Conservation (phyloP, 2,113 vertebrate species). For the Cavia porcellus region DNA sequence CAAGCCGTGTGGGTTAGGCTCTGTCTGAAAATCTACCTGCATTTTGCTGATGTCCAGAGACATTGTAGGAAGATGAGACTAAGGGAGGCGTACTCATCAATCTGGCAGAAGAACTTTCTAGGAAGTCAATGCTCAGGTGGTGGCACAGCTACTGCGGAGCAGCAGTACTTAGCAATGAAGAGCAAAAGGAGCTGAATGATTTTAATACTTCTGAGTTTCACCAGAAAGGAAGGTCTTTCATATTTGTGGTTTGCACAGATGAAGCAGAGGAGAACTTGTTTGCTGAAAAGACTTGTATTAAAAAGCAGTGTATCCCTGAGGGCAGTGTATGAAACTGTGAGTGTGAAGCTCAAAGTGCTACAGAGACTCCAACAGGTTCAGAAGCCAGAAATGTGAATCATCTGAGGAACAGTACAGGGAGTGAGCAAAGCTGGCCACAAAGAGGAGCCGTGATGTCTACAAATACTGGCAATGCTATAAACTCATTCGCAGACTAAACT, state of each 20-base stretch:
- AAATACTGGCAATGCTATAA: background rate
- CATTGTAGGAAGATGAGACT: background rate
- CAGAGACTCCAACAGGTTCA: background rate
- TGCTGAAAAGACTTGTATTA: background rate
- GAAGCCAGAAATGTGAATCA: background rate
- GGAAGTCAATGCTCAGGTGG: background rate
- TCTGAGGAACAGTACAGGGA: background rate
- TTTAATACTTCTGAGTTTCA: background rate
- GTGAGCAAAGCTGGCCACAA: background rate
- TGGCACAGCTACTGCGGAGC: background rate
- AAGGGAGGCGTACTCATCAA: background rate
- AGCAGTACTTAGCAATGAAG: background rate
- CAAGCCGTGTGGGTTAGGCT: background rate
- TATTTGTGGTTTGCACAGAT: background rate
- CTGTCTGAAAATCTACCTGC: background rate
- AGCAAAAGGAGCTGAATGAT: background rate
- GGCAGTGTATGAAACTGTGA: background rate
- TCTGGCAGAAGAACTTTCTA: background rate
- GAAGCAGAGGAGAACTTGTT: background rate
- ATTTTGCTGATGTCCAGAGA: background rate
- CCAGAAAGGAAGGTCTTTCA: background rate
- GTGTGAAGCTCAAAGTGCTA: background rate
- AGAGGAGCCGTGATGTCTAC: too few relatives aligned
- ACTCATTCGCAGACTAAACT: too few relatives aligned
- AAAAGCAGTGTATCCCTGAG: background rate